Conservation (phyloP, 2,797 vertebrate species). For the Parauchenoglanis punctatus region DNA sequence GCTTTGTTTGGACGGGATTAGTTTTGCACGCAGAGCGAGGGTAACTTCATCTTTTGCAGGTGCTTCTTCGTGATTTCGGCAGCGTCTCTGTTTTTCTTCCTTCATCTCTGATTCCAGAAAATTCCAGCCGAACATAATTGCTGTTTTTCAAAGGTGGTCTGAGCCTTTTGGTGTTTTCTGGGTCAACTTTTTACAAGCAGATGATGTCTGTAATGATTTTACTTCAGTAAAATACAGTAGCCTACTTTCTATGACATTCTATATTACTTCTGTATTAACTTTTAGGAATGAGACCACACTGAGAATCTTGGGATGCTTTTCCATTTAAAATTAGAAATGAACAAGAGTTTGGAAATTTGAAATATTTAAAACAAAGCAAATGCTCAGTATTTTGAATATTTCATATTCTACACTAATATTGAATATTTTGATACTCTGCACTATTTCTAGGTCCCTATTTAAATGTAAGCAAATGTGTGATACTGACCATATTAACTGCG, state of each 20-base stretch:
- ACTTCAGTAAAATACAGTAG: background rate
- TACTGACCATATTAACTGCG: background rate
- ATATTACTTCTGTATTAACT: background rate
- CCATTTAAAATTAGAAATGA: background rate
- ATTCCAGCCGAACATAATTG: background rate
- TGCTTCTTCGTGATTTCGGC: background rate
- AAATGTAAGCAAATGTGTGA: no score
- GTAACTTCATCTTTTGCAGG: background rate
- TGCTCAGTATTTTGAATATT: background rate
- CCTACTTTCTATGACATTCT: no score
- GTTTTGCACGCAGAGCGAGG: background rate
- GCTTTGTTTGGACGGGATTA: background rate
- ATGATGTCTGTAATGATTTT: background rate
- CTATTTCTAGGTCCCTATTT: no score
- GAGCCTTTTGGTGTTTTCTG: background rate
- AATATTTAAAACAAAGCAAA: background rate
- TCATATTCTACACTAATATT: background rate
- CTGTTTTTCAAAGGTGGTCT: background rate
- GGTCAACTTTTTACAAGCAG: background rate
- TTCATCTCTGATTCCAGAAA: background rate
- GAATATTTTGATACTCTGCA: background rate
- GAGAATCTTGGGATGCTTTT: background rate
- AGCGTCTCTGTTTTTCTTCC: background rate
- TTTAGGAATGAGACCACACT: background rate
- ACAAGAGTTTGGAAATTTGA: background rate